These are phyloP conservation scores for Python bivittatus DNA, from an alignment of 2,113 vertebrate species.

Conservation along the genomic window DNA sequence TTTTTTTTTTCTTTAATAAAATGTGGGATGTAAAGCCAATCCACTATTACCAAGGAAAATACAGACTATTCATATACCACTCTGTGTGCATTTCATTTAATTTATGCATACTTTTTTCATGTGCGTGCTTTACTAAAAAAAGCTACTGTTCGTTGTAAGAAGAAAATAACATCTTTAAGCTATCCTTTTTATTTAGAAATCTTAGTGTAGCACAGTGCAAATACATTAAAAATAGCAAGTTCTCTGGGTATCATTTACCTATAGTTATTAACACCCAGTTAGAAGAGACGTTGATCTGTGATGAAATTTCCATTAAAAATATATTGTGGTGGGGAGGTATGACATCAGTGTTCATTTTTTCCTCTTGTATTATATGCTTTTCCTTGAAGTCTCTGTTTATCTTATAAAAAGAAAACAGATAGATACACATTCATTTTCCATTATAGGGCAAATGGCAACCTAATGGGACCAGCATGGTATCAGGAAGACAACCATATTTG, in stretches of 20 bases:
- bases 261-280: neutral
- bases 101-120: neutral
- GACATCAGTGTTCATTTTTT: neutral
- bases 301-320: neutral
- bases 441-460: neutral
- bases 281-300: neutral
- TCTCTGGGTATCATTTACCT: neutral
- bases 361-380: neutral
- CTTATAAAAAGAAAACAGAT: neutral
- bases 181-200: neutral
- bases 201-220: neutral
- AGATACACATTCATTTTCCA: neutral
- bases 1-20: neutral
- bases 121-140: neutral
- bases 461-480: neutral
- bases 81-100: neutral
- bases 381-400: neutral
- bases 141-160: neutral
- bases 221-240: neutral
- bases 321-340: neutral
- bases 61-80: neutral
- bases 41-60: neutral
- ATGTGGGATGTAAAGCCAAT: neutral
- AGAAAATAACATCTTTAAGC: neutral
- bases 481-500: neutral